phyloP scores from a whole-genome alignment of 1,140 invertebrate genomes.

The Geopemphigus sp. region DNA sequence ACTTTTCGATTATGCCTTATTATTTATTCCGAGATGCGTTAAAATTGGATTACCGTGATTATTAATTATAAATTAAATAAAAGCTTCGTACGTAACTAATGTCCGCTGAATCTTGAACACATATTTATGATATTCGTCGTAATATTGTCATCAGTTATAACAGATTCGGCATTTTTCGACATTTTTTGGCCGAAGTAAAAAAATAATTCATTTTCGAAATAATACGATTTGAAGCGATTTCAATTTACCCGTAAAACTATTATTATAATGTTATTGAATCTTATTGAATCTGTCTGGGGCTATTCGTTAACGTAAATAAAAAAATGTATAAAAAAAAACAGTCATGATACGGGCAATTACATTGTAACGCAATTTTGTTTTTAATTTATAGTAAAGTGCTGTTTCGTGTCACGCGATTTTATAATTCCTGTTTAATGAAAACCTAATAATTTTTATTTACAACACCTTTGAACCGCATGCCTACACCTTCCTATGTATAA shows the following conservation, averaged over 20 bases:
- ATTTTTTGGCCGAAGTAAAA: neutral
- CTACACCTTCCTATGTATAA: too few relatives aligned
- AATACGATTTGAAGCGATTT: neutral
- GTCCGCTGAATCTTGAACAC: too few relatives aligned
- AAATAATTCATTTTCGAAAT: neutral
- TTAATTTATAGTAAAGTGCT: slow-evolving; percentile 3
- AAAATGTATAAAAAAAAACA: neutral
- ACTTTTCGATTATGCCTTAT: neutral
- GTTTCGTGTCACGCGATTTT: slow-evolving; percentile 30
- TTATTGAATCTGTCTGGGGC: slow-evolving; percentile 4
- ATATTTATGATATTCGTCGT: too few relatives aligned
- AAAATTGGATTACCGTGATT: too few relatives aligned
- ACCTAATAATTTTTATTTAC: slow-evolving; percentile 3
- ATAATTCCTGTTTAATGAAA: slow-evolving; percentile 19
- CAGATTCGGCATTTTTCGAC: neutral
- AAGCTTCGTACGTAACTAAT: too few relatives aligned
- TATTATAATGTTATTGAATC: slow-evolving; percentile 1
- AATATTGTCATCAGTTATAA: too few relatives aligned
- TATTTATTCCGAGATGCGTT: too few relatives aligned
- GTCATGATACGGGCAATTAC: slow-evolving; percentile 6
- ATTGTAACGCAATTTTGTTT: slow-evolving; percentile 21
- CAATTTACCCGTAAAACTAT: neutral
- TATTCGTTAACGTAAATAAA: neutral
- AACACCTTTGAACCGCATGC: slow-evolving; percentile 4
- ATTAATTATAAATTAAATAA: too few relatives aligned